Percentiles rank a stretch among this genome's conserved stretches.
Conservation (phyloP, 2,113 vertebrate genomes). For the Struthidea cinerea region DNA sequence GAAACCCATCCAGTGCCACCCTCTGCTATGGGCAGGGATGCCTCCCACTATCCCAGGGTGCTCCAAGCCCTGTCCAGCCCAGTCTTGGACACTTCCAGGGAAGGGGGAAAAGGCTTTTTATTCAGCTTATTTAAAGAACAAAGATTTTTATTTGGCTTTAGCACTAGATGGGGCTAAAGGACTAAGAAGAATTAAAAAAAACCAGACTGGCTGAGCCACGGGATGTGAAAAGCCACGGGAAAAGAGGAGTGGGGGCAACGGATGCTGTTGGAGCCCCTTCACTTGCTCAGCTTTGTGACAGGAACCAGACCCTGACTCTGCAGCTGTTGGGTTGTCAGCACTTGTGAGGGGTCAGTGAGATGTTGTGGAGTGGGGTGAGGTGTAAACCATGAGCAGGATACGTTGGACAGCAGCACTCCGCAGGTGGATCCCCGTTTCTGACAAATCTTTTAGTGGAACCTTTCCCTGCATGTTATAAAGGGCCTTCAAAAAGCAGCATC, state of each 20-base stretch:
- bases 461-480: accelerated
- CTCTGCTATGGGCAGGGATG: neutral
- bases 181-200: neutral
- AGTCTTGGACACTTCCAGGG: neutral
- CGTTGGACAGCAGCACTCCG: accelerated
- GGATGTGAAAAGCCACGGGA: neutral
- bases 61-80: accelerated
- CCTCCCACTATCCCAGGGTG: neutral
- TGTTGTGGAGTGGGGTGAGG: accelerated
- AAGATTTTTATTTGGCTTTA: neutral
- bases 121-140: neutral
- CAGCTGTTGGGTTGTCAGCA: neutral
- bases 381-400: accelerated
- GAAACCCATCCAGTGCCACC: neutral
- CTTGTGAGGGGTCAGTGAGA: accelerated
- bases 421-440: accelerated
- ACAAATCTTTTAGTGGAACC: accelerated
- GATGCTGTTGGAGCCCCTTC: neutral
- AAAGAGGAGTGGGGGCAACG: neutral
- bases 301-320: neutral
- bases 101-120: neutral
- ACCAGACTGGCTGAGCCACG: neutral
- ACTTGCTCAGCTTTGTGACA: neutral
- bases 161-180: constrained; percentile 56
- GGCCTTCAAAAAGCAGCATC: accelerated